Evolutionary conservation across 2,888 invertebrate species (phyloP), one percentile per base, ranked within the genome.

Genomic region (Hypercompe scribonia): DNA sequence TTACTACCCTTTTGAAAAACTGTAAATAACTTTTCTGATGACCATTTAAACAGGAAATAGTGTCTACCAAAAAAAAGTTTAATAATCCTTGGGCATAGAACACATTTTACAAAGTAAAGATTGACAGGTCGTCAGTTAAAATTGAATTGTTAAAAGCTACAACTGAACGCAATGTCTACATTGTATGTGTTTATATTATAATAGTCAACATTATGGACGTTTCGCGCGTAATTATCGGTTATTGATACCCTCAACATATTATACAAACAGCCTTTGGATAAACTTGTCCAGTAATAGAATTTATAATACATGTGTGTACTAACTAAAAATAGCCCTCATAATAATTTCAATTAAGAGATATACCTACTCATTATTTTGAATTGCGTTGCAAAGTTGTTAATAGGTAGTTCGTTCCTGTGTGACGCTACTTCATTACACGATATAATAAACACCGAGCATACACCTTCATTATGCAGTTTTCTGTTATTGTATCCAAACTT

Each of bases 391-490:
- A 68, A 34, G 64, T 68, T 36, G 74, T 73, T 76, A 76, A 85
- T 83, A 77, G 77, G 78, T 78, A 74, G 72, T 76, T 81, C 61
- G 71, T 65, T 81, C 76, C 77, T 74, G 75, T 71, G 64, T 79
- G 78, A 75, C 67, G 70, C 73, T 74, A 74, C 69, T 71, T 75
- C 77, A 73, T 83, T 78, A 76, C 83, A 78, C 74, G 75, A 78
- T 84, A 77, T 73, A 65, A 73, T 79, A 72, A 66, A 68, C 54
- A 34, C 71, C 64, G 34, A 67, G 70, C 68, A 70, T 71, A 69
- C 34, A 74, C 66, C 72, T 69, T 73, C 64, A 65, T 74, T 73
- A 75, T 71, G 70, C 65, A 75, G 71, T 72, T 68, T 78, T 80
- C 78, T 74, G 73, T 54, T 73, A 72, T 69, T 72, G 65, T 74